A percentile compares a stretch with the other conserved stretches of the same genome.
These are phyloP conservation scores for Cosmia pyralina DNA, from an alignment of 2,888 invertebrate species.

Conservation along the genomic window DNA sequence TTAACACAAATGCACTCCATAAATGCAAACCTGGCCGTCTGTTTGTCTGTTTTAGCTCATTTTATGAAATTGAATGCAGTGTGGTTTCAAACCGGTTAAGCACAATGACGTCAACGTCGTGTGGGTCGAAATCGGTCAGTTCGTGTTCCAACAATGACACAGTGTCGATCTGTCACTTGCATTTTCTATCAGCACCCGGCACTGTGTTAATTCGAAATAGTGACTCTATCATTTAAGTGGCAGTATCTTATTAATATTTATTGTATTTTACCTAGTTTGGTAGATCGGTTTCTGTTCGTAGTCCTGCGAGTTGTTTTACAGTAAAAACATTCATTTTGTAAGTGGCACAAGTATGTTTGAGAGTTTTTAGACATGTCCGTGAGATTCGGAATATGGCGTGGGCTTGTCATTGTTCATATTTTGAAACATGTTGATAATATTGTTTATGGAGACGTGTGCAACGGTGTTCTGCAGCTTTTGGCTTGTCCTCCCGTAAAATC, in stretches of 20 bases:
- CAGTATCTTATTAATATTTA: constrained; percentile 36
- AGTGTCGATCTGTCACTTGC: constrained; percentile 43
- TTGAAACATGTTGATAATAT: constrained; percentile 31
- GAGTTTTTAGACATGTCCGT: constrained; percentile 38
- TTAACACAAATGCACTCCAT: constrained; percentile 7
- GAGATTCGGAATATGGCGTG: constrained; percentile 45
- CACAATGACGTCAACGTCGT: constrained; percentile 72
- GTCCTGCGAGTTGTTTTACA: constrained; percentile 5
- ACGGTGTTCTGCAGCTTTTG: neutral
- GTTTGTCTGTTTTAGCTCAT: constrained; percentile 42
- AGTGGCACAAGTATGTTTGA: constrained; percentile 41
- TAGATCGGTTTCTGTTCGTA: constrained; percentile 8
- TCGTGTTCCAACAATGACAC: constrained; percentile 60
- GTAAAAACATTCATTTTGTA: constrained; percentile 37
- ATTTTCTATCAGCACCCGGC: constrained; percentile 33
- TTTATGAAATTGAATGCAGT: constrained; percentile 60
- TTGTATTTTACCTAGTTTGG: constrained; percentile 48
- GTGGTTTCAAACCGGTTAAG: constrained; percentile 71
- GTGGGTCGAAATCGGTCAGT: constrained; percentile 64
- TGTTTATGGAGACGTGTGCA: constrained; percentile 7
- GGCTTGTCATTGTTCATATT: constrained; percentile 51
- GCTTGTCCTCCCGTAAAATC: no score
- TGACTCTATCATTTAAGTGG: constrained; percentile 18
- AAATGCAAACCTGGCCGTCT: constrained; percentile 10
- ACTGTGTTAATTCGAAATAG: constrained; percentile 39